Evolutionary conservation across 2,797 vertebrate genomes (phyloP), one percentile per base, ranked within the genome.

Genomic region (Gila robusta): DNA sequence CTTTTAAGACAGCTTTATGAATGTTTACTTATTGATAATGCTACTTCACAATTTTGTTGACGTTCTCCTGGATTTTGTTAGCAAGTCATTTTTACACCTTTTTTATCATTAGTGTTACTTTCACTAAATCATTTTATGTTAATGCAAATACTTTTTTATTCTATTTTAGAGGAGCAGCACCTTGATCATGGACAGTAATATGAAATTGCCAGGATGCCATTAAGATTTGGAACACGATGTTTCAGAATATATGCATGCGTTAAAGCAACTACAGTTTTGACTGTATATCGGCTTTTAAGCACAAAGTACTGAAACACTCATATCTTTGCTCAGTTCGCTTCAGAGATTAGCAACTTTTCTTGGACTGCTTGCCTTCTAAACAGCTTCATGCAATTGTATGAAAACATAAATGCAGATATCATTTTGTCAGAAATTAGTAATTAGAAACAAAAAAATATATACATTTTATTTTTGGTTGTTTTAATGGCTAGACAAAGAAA

Each of bases 1-100:
- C 89, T 79, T 89, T 87, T 86, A 79, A 37, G 92, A 93, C 92
- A 90, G 92, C 92, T 91, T 67, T 59, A 91, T 87, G 94, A 95
- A 94, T 95, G 94, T 94, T 90, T 62, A 37, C 52, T 81, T 85
- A 41, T 83, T 81, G 37, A 16, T 21, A 88, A 67, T 72, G 59
- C 67, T 41, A 86, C 32, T 21, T 49, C 28, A 77, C 12, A 28
- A 52, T 52, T 78, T 56, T 14, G 9, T 87, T 5, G 17, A 64
- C 16, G 47, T 84, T 88, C 82, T 89, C 5, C 37, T 47, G 39
- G 52, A 2, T 23, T 84, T 47, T 79, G 23, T 89, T 88, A 26
- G 7, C 44, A 17, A 52, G 54, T 62, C 1, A 49, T 26, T 74
- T 67, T n/a, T 26, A 49, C 0, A 1, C 1, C 23, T 59, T 73